A percentile compares a stretch with the other conserved stretches of the same genome.
Conservation (phyloP, 2,888 invertebrate species). For the Anarsia innoxiella region DNA sequence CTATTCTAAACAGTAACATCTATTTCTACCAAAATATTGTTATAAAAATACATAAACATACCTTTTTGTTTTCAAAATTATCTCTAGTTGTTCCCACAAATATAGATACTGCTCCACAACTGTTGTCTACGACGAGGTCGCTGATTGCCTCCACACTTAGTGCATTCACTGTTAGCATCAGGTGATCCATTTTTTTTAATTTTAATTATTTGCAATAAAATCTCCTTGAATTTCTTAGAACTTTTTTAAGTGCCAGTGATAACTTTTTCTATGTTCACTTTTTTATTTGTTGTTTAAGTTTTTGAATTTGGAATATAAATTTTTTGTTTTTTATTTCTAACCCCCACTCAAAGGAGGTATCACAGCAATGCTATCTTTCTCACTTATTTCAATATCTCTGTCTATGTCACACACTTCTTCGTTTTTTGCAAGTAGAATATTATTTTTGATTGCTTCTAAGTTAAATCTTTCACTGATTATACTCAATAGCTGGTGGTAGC, state of each 20-base stretch:
- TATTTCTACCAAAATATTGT: too few species aligned
- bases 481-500: slow-evolving; percentile 76
- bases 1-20: too few species aligned
- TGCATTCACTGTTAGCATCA: slow-evolving; percentile 80
- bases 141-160: slow-evolving; percentile 81
- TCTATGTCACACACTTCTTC: slow-evolving; percentile 82
- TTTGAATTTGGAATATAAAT: not conserved
- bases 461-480: slow-evolving; percentile 77
- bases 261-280: not conserved
- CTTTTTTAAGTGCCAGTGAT: not conserved
- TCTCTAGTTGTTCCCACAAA: slow-evolving; percentile 94
- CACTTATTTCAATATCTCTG: slow-evolving; percentile 70
- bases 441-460: slow-evolving; percentile 79
- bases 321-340: slow-evolving; percentile 49
- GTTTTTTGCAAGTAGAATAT: slow-evolving; percentile 87
- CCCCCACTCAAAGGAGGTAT: slow-evolving; percentile 97
- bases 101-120: slow-evolving; percentile 91
- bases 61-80: slow-evolving; percentile 86
- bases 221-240: not conserved
- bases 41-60: slow-evolving; percentile 32
- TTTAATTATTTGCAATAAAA: slow-evolving; percentile 5
- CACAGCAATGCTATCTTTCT: slow-evolving; percentile 89
- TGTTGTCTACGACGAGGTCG: slow-evolving; percentile 78
- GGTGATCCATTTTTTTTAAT: slow-evolving; percentile 75
- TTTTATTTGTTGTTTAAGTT: too few species aligned